phyloP scores from a whole-genome alignment of 2,888 invertebrate genomes.

The Busseola fusca region DNA sequence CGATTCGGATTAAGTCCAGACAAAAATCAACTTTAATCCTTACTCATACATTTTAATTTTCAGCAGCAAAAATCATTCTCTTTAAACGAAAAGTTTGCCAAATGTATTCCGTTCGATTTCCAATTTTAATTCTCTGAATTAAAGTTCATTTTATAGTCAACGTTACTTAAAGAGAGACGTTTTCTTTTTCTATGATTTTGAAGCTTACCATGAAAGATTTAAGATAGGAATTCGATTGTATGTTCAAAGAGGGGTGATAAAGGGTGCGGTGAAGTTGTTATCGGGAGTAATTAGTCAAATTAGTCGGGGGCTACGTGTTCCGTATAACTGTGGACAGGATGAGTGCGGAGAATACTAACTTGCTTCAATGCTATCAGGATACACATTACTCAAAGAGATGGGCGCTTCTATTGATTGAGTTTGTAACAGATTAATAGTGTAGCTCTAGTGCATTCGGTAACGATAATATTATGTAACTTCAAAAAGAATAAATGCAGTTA shows the following conservation, averaged over 20 bases:
- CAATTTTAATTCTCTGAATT: conserved; percentile 26
- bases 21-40: conserved; percentile 56
- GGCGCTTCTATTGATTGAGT: neutral
- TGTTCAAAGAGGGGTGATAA: conserved; percentile 54
- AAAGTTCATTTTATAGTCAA: conserved; percentile 34
- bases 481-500: neutral
- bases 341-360: conserved; percentile 39
- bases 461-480: neutral
- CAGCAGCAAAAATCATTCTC: conserved; percentile 11
- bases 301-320: conserved; percentile 71
- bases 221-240: conserved; percentile 55
- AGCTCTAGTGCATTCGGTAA: conserved; percentile 9
- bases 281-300: conserved; percentile 83
- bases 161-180: neutral
- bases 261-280: conserved; percentile 73
- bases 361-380: conserved; percentile 45
- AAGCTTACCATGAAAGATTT: neutral
- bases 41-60: conserved; percentile 30
- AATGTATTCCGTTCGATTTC: conserved; percentile 39
- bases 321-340: conserved; percentile 50
- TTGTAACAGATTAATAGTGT: neutral
- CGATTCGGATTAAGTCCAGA: conserved; percentile 47
- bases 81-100: conserved; percentile 19
- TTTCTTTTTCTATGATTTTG: neutral
- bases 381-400: conserved; percentile 35